A percentile compares a stretch with the other conserved stretches of the same genome.
Evolutionary conservation across 2,888 invertebrate species (phyloP).

Genomic region (Torymus texanus): DNA sequence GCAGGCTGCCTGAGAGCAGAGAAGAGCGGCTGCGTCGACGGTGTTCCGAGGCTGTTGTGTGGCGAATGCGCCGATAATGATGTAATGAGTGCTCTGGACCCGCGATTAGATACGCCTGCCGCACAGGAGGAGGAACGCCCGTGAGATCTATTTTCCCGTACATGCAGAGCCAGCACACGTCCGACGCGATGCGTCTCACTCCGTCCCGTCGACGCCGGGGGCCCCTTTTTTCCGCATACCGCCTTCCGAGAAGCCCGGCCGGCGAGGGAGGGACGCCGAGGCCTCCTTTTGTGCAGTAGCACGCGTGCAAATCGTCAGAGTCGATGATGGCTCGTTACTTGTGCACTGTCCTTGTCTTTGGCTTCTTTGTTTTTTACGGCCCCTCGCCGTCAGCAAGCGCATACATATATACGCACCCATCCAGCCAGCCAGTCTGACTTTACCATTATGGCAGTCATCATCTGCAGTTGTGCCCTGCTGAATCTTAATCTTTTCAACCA

Average conservation of each 20-base stretch:
- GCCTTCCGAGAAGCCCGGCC: conserved; percentile 3
- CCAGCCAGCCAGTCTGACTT: too few relatives aligned
- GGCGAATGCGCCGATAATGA: conserved; percentile 69
- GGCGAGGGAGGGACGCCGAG: too few relatives aligned
- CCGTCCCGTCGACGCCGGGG: conserved; percentile 34
- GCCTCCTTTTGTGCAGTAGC: not conserved
- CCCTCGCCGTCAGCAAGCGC: too few relatives aligned
- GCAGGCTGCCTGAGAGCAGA: conserved; percentile 4
- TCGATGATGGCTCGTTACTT: conserved; percentile 22
- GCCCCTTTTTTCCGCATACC: conserved; percentile 9
- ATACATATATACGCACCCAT: too few relatives aligned
- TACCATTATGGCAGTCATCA: not conserved
- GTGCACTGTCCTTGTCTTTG: not conserved
- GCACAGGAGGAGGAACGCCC: conserved; percentile 20
- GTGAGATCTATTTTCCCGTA: conserved; percentile 49
- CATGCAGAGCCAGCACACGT: not conserved
- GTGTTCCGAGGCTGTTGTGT: conserved; percentile 57
- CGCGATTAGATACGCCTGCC: conserved; percentile 65
- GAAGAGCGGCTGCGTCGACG: conserved; percentile 53
- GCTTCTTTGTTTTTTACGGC: not conserved
- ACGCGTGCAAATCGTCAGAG: conserved; percentile 23
- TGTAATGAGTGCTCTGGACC: conserved; percentile 67
- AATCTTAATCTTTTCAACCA: conserved; percentile 33
- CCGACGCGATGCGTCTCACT: conserved; percentile 5
- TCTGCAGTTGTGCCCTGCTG: not conserved